Conservation (phyloP, 2,113 vertebrate genomes). For the Galeopterus variegatus region DNA sequence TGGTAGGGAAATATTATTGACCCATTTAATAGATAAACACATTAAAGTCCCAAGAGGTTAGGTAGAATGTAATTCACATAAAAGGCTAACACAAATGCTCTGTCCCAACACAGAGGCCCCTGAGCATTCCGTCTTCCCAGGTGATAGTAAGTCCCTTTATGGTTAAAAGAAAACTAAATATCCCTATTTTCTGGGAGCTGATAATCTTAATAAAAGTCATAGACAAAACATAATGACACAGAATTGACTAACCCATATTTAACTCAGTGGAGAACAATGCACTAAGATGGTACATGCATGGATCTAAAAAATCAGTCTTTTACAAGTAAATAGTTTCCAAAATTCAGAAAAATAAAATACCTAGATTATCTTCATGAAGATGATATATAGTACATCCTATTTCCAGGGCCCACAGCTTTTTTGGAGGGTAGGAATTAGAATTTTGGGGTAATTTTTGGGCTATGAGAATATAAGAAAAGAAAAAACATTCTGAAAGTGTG, state of each 20-base stretch:
- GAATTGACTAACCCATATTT: not conserved
- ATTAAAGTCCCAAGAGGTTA: not conserved
- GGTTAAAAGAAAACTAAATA: conserved; percentile 43
- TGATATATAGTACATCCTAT: not conserved
- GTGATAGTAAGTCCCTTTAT: not conserved
- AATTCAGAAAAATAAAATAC: conserved; percentile 11
- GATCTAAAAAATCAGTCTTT: conserved; percentile 29
- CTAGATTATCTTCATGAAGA: not conserved
- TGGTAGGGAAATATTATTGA: not conserved
- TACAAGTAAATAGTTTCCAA: not conserved
- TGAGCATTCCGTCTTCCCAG: not conserved
- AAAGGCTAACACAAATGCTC: not conserved
- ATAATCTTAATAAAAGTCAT: not conserved
- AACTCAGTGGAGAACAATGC: not conserved
- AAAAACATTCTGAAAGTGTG: conserved; percentile 25
- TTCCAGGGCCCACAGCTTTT: not conserved
- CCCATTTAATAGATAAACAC: not conserved
- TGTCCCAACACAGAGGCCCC: not conserved
- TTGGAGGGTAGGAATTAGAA: not conserved
- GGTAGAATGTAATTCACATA: not conserved
- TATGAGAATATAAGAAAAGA: not conserved
- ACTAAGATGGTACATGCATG: not conserved
- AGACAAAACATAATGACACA: not conserved
- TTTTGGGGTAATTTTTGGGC: not conserved
- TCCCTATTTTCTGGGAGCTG: not conserved